These are phyloP conservation scores for Condylostylus longicornis DNA, from an alignment of 1,140 invertebrate genomes.

Conservation along the genomic window DNA sequence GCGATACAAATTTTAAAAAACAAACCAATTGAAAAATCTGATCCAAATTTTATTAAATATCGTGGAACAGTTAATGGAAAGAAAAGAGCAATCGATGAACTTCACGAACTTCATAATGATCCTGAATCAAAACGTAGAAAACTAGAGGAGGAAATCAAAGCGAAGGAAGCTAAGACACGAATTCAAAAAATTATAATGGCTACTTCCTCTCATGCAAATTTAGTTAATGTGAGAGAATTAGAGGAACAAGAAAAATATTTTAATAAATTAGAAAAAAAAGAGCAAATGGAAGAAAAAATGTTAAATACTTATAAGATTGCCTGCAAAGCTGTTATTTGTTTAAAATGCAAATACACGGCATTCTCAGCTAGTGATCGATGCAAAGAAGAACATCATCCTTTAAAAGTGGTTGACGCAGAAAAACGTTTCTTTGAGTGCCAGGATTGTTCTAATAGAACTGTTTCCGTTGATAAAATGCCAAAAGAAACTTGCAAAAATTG, in stretches of 20 bases:
- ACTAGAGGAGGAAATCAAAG: slow-evolving; percentile 31
- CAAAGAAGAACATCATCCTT: slow-evolving; percentile 60
- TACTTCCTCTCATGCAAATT: slow-evolving; percentile 58
- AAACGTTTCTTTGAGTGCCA: slow-evolving; percentile 86
- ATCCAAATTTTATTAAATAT: slow-evolving; percentile 49
- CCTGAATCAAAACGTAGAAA: slow-evolving; percentile 36
- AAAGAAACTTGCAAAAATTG: slow-evolving; percentile 63
- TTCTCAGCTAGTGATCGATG: slow-evolving; percentile 72
- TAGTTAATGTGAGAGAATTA: slow-evolving; percentile 55
- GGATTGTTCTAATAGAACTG: slow-evolving; percentile 69
- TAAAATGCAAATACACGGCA: slow-evolving; percentile 78
- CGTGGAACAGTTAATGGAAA: slow-evolving; percentile 39
- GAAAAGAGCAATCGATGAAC: slow-evolving; percentile 36
- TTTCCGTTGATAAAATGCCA: slow-evolving; percentile 62
- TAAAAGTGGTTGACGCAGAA: slow-evolving; percentile 59
- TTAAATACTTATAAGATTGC: slow-evolving; percentile 61
- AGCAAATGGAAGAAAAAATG: slow-evolving; percentile 88
- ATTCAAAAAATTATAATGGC: slow-evolving; percentile 66
- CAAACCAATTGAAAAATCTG: slow-evolving; percentile 46
- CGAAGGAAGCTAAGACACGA: slow-evolving; percentile 41
- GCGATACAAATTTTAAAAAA: slow-evolving; percentile 43
- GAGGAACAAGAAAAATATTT: slow-evolving; percentile 77
- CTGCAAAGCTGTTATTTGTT: slow-evolving; percentile 76
- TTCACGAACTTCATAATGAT: slow-evolving; percentile 28
- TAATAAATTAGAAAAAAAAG: slow-evolving; percentile 71